Base-by-base conservation (phyloP, 2,888 invertebrate species). In the Chirona hameri region DNA sequence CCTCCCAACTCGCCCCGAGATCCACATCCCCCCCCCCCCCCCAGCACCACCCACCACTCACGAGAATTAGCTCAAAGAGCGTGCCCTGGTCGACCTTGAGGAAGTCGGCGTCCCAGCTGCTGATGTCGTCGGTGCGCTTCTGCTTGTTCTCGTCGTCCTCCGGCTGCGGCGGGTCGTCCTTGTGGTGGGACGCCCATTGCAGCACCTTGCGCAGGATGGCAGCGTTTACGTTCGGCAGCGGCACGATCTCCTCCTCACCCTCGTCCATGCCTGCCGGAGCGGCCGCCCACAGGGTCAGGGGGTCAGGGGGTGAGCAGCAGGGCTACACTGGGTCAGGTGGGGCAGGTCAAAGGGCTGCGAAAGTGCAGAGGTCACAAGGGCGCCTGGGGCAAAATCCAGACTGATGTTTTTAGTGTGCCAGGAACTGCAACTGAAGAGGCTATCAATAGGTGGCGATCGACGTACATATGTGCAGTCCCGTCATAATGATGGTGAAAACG, bases 21-120 rank as follows among this genome's bases (percentile, higher is more conserved):
- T n/a, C n/a, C n/a, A n/a, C n/a, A n/a, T n/a, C n/a, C n/a, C n/a
- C 60, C 21, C 24, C 21, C 24, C 21, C 24, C 21, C 39, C 21
- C 15, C 55, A 46, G 24, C 27, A 46, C 14, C 39, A 39, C 7
- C n/a, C 14, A n/a, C 52, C 29, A 86, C 88, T 86, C 87, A 91
- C 90, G 87, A 99, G 89, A 86, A 99, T 98, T 76, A 99, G 90
- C 89, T 98, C 98, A 88, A 98, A 98, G 24, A 99, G 90, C 0
- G 98, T 98, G 84, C 96, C 97, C 88, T 98, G 98, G 88, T 98
- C 98, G 57, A 99, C 85, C 91, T 99, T 99, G 15, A 99, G 90
- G 87, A 99, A 99, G 88, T 99, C 99, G 0, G 97, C 96, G 90
- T 99, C 99, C 99, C 99, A 99, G 0, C 97, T 96, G 46, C 96